Percentiles rank a stretch among this genome's conserved stretches.
Evolutionary conservation across 2,888 invertebrate genomes (phyloP).

Genomic region (Hedya salicella): DNA sequence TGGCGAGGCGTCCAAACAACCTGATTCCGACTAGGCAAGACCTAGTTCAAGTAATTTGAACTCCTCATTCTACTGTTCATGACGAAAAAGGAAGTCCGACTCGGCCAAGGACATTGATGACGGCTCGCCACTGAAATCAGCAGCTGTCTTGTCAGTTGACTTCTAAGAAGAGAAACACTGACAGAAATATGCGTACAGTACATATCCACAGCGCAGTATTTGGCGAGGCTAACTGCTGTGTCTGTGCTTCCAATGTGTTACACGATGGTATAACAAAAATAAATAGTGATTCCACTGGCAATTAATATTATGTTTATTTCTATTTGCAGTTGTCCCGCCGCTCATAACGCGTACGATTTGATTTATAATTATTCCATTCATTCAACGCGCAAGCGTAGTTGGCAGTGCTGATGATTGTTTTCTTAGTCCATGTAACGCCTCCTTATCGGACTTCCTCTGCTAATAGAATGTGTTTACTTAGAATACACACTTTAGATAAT

Average conservation of each 20-base stretch:
- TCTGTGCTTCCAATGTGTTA: neutral
- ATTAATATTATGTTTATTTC: constrained; percentile 34
- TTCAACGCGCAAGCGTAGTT: constrained; percentile 26
- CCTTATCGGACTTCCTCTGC: constrained; percentile 8
- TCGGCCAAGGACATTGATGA: too few species aligned
- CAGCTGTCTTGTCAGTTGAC: too few species aligned
- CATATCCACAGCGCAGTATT: too few species aligned
- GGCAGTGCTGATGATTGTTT: constrained; percentile 38
- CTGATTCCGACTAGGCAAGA: neutral
- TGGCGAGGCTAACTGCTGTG: too few species aligned
- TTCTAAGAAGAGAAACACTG: too few species aligned
- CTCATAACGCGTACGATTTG: constrained; percentile 16
- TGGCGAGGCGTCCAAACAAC: neutral
- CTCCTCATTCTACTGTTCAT: too few species aligned
- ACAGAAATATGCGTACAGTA: too few species aligned
- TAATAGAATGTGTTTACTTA: constrained; percentile 16
- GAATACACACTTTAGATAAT: neutral
- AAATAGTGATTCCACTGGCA: constrained; percentile 4
- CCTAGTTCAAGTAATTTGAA: too few species aligned
- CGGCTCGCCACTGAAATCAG: too few species aligned
- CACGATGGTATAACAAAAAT: constrained; percentile 4
- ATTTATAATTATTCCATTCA: constrained; percentile 27
- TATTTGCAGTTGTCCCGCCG: constrained; percentile 34
- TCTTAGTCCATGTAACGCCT: constrained; percentile 27
- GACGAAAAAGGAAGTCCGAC: too few species aligned